These are phyloP conservation scores for Morus bassanus DNA, from an alignment of 2,797 vertebrate species.

Conservation along the genomic window DNA sequence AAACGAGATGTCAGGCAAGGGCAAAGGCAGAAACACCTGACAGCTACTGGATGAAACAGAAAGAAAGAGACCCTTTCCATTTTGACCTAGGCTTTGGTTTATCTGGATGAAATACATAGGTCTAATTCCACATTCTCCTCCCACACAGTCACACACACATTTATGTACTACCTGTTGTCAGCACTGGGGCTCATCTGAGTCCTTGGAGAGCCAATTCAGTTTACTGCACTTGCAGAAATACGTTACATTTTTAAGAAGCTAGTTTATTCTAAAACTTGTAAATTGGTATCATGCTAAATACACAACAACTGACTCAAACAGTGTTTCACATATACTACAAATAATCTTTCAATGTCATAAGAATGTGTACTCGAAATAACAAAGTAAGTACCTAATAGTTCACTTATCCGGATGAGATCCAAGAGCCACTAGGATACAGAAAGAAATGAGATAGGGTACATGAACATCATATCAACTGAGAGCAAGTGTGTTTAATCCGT, in stretches of 20 bases:
- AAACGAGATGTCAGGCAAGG: neutral
- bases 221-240: neutral
- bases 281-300: neutral
- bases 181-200: neutral
- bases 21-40: neutral
- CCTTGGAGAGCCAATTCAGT: too few relatives aligned
- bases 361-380: neutral
- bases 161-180: neutral
- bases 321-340: neutral
- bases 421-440: conserved; percentile 54
- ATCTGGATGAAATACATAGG: neutral
- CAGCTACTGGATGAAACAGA: neutral
- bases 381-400: neutral
- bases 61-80: neutral
- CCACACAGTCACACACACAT: neutral
- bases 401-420: conserved; percentile 39
- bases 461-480: neutral
- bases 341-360: neutral
- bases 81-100: neutral
- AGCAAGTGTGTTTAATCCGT: neutral
- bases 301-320: neutral
- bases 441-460: neutral
- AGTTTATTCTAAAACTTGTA: neutral
- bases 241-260: neutral
- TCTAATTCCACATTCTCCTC: neutral